A percentile compares a stretch with the other conserved stretches of the same genome.
Evolutionary conservation across 2,113 vertebrate species (phyloP).

Genomic region (Phylloscopus trochilus): DNA sequence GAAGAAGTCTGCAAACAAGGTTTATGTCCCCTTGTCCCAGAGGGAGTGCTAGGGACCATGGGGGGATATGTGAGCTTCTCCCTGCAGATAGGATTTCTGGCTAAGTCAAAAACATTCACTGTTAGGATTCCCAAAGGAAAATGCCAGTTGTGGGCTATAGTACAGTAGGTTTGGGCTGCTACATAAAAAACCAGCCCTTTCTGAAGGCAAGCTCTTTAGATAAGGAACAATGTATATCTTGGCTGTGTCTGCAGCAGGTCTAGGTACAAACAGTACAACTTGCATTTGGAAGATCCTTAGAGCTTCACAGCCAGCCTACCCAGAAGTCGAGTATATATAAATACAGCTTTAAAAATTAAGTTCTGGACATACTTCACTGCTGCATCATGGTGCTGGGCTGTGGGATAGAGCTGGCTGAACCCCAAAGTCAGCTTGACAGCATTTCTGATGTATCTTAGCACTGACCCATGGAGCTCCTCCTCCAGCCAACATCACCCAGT

Average conservation of each 20-base stretch:
- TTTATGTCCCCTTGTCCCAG: not conserved
- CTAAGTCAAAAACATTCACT: not conserved
- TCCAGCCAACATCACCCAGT: not conserved
- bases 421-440: not conserved
- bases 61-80: not conserved
- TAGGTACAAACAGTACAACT: not conserved
- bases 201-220: not conserved
- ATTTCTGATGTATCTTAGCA: not conserved
- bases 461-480: not conserved
- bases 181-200: not conserved
- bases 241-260: not conserved
- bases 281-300: not conserved
- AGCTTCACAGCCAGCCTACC: not conserved
- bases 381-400: not conserved
- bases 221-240: not conserved
- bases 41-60: not conserved
- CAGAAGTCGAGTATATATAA: not conserved
- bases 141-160: not conserved
- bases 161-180: not conserved
- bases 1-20: not conserved
- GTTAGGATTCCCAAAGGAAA: not conserved
- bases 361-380: not conserved
- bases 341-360: not conserved
- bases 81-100: not conserved
- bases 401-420: not conserved